Evolutionary conservation across 2,888 invertebrate genomes (phyloP), one percentile per base, ranked within the genome.

Genomic region (Carabus problematicus): DNA sequence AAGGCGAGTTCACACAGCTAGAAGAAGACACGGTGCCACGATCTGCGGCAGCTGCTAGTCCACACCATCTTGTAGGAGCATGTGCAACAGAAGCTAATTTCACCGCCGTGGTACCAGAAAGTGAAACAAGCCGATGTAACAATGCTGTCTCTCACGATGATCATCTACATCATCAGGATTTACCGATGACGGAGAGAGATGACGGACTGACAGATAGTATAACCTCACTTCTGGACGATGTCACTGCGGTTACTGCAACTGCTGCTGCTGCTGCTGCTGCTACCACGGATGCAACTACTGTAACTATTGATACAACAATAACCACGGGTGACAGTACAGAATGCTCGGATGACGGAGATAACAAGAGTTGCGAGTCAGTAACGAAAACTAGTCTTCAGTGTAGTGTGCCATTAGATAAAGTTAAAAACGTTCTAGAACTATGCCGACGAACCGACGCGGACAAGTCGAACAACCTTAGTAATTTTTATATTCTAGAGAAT

Each of bases 361-460:
- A 60, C 9, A 56, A 52, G 55, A 16, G 52, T 52, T 16, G 19
- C 9, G 45, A 45, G 2, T 40, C 14, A 56, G 58, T 54, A 70
- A 71, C 55, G 71, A 73, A 75, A 61, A 72, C 77, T 45, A 78
- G 77, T 71, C 72, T 80, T 54, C 80, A 76, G 72, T 81, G 81
- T 74, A 81, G 81, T 74, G 75, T 82, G 71, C 81, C 82, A 18
- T 72, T 81, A 69, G 79, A 79, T 62, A 80, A 78, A 76, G 75
- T 79, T 62, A 77, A 77, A 71, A 75, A 75, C 55, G 75, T 79
- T 16, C 70, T 77, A 63, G 74, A 75, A 63, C 69, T 75, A 29
- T 74, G 71, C 70, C 71, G 71, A 64, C 58, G 68, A 16, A 8
- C 16, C 11, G 39, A 58, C n/a, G n/a, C 59, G 7, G 70, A 64